A percentile compares a stretch with the other conserved stretches of the same genome.
phyloP scores from a whole-genome alignment of 2,888 invertebrate genomes.

The Eutolmus rufibarbis region DNA sequence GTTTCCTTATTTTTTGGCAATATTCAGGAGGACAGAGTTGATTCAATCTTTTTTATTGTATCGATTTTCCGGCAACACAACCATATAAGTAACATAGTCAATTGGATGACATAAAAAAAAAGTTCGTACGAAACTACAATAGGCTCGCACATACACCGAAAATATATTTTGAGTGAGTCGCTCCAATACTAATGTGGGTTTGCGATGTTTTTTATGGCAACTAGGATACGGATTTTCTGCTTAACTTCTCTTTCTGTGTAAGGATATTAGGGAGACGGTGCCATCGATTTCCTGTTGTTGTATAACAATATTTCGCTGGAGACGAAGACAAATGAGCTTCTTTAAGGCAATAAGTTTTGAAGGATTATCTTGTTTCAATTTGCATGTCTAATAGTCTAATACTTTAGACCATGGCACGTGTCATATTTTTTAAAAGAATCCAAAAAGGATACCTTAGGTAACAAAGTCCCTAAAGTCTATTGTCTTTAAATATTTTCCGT shows the following conservation, averaged over 20 bases:
- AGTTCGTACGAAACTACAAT: not conserved
- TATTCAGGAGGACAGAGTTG: not conserved
- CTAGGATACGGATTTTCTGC: not conserved
- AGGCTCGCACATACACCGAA: not conserved
- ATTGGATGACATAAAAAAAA: not conserved
- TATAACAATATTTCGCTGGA: not conserved
- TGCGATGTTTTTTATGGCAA: not conserved
- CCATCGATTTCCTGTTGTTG: not conserved
- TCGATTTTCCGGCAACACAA: not conserved
- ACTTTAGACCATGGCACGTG: not conserved
- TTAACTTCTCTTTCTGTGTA: not conserved
- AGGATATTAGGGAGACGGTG: not conserved
- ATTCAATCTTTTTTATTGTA: not conserved
- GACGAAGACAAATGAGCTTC: not conserved
- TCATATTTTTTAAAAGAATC: not conserved
- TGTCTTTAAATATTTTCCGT: too few relatives aligned
- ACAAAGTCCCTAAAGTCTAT: too few relatives aligned
- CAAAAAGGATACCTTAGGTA: too few relatives aligned
- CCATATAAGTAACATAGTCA: not conserved
- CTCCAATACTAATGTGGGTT: not conserved
- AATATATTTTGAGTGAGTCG: not conserved
- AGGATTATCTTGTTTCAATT: not conserved
- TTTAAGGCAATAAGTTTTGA: not conserved
- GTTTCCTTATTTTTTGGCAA: not conserved
- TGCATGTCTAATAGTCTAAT: not conserved